Percentiles rank a stretch among this genome's conserved stretches.
Conservation (phyloP, 2,797 vertebrate species). For the Rhabdophis nuchalis region DNA sequence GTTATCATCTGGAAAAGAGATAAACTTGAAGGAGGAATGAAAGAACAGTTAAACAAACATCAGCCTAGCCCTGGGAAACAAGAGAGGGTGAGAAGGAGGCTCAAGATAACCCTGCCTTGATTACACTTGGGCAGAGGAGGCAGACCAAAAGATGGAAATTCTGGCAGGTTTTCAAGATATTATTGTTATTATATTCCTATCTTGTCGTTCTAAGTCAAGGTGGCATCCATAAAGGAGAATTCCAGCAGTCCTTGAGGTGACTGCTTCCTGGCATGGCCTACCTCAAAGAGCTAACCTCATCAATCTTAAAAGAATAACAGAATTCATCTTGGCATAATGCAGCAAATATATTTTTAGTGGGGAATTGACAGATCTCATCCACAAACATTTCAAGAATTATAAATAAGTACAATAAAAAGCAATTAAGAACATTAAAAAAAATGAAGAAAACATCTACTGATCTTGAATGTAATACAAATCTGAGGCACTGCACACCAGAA, state of each 20-base stretch:
- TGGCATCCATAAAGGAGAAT: background rate
- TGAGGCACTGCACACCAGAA: no score
- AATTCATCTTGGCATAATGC: background rate
- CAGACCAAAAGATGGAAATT: background rate
- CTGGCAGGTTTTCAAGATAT: background rate
- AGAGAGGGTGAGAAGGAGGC: background rate
- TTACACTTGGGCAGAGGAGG: background rate
- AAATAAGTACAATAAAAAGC: background rate
- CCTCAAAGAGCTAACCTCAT: background rate
- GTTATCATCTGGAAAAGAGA: background rate
- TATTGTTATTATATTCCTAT: background rate
- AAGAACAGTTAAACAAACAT: background rate
- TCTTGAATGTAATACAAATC: background rate
- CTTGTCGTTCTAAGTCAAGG: background rate
- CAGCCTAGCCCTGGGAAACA: background rate
- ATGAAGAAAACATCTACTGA: background rate
- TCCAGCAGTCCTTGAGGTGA: background rate
- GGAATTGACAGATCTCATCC: background rate
- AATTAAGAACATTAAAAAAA: background rate
- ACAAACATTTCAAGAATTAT: background rate
- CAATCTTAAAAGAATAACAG: background rate
- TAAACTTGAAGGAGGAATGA: background rate
- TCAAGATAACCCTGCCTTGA: background rate
- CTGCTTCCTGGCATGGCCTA: background rate
- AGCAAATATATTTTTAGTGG: background rate